Conservation (phyloP, 2,888 invertebrate species). For the Lasiommata megera region DNA sequence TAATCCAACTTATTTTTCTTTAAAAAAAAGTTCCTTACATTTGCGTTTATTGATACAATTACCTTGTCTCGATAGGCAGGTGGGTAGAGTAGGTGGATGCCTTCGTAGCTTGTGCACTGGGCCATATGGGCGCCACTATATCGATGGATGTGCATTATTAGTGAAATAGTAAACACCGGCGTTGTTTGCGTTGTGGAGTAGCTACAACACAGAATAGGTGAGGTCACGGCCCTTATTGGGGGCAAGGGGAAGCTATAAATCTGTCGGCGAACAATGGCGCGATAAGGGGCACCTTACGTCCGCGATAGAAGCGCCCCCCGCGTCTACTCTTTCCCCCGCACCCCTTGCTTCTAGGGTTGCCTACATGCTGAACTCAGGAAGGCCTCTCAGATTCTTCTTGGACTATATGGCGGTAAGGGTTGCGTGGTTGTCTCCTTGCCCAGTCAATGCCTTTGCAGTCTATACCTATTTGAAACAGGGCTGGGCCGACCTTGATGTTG, state of each 20-base stretch:
- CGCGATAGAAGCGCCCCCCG: constrained; percentile 46
- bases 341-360: background rate
- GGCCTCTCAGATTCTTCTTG: too few relatives aligned
- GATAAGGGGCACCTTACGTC: constrained; percentile 75
- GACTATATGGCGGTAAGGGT: too few relatives aligned
- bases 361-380: background rate
- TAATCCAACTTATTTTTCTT: too few relatives aligned
- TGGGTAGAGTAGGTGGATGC: too few relatives aligned
- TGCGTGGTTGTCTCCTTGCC: too few relatives aligned
- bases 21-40: too few relatives aligned
- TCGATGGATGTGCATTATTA: background rate
- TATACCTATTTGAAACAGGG: too few relatives aligned
- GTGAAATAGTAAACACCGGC: constrained; percentile 21
- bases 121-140: background rate
- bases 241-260: constrained; percentile 81
- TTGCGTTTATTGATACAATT: too few relatives aligned
- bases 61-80: too few relatives aligned
- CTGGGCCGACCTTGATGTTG: too few relatives aligned
- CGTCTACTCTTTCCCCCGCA: background rate
- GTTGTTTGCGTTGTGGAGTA: constrained; percentile 47
- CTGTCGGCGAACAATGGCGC: constrained; percentile 78
- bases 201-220: constrained; percentile 41
- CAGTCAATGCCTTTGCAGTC: too few relatives aligned
- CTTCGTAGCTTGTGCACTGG: too few relatives aligned
- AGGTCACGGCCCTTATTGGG: constrained; percentile 80